phyloP scores from a whole-genome alignment of 2,888 invertebrate genomes.

The Drosophila ezoana region DNA sequence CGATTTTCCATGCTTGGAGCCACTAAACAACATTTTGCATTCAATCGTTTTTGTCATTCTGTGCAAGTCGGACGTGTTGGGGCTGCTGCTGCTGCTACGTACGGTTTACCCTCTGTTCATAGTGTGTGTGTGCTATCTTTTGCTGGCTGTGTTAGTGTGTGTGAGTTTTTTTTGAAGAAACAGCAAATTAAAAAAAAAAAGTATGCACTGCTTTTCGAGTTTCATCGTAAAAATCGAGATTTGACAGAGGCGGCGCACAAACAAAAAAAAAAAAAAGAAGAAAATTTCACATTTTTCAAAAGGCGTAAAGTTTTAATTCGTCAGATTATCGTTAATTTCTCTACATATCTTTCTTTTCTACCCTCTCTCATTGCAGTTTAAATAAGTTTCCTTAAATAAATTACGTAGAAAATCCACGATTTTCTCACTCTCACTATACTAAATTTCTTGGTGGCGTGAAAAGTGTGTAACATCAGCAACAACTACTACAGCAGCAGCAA shows the following conservation, averaged over 20 bases:
- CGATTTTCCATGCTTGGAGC: constrained; percentile 57
- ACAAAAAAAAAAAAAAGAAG: constrained; percentile 8
- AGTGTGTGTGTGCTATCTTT: constrained; percentile 53
- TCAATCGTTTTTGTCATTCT: constrained; percentile 70
- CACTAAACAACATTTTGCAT: constrained; percentile 56
- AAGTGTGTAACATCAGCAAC: constrained; percentile 33
- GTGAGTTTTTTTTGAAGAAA: constrained; percentile 57
- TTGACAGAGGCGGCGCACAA: constrained; percentile 14
- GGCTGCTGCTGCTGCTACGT: constrained; percentile 47
- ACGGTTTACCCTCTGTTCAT: constrained; percentile 58
- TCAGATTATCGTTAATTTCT: constrained; percentile 44
- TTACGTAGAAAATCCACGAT: constrained; percentile 54
- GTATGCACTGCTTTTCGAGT: constrained; percentile 47
- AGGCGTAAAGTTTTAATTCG: constrained; percentile 40
- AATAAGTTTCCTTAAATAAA: constrained; percentile 68
- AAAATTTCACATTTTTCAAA: constrained; percentile 22
- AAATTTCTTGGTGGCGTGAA: constrained; percentile 67
- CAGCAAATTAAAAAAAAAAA: constrained; percentile 39
- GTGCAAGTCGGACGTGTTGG: constrained; percentile 73
- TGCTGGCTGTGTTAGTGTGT: constrained; percentile 66
- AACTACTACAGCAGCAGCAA: constrained; percentile 17
- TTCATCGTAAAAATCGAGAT: constrained; percentile 24
- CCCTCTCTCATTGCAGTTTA: constrained; percentile 72
- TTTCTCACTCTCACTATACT: constrained; percentile 60
- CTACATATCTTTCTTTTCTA: constrained; percentile 48